Evolutionary conservation across 2,113 vertebrate species (phyloP), one percentile per base, ranked within the genome.

Genomic region (Bufo gargarizans): DNA sequence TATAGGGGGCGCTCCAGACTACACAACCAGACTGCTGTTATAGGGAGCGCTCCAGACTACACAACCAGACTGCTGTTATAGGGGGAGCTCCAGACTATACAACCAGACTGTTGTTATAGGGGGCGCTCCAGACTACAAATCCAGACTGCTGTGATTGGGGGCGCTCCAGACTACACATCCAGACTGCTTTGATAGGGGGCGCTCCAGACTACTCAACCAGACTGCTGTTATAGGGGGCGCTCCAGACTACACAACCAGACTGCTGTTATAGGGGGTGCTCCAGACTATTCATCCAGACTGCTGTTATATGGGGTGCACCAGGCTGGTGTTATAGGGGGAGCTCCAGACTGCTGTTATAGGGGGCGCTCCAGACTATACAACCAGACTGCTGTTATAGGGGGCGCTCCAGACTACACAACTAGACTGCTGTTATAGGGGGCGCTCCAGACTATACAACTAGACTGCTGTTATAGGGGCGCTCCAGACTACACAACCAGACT

Each of bases 31-130:
- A 69, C 65, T 69, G 11, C n/a, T 69, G 65, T 69, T 69, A 33
- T 69, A 69, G 65, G 65, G 65, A n/a, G 20, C 7, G n/a, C n/a
- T 33, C 8, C 22, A 69, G n/a, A 33, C n/a, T 22, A 69, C 9
- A 11, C n/a, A 69, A 3, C 33, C 71, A 74, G 71, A 47, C 43
- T 74, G 71, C 43, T 76, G 72, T 76, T 76, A 49, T 76, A 76
- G 72, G 45, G 43, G 43, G 45, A 0, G 33, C 45, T 49, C 45
- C 45, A 76, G 14, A 76, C 72, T 49, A 76, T 47, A 19, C 72
- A 69, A 4, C 63, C 63, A 74, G 71, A 74, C 71, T 47, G 45
- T 45, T 76, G 72, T 76, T 76, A 76, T 76, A 76, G 71, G 72
- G 67, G 45, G 45, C 33, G 72, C 14, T 20, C 16, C 45, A 76